Conservation (phyloP, 1,140 invertebrate species). For the Homalodisca vitripennis region DNA sequence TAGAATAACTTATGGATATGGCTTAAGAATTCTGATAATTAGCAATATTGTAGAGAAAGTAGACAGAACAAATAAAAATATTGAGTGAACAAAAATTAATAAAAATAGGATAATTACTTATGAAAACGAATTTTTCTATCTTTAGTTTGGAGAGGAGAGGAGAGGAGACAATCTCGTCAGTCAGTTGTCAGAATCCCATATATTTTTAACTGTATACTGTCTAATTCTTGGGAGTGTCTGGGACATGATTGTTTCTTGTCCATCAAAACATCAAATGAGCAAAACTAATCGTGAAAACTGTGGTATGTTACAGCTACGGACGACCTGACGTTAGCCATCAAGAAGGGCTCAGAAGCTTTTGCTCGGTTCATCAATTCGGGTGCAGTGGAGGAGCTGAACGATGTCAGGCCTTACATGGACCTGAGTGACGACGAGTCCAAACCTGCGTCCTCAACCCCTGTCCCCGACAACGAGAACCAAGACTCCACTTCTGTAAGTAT, state of each 20-base stretch:
- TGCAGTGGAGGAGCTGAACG: conserved; percentile 72
- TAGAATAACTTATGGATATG: too few species aligned
- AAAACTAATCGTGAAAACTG: conserved; percentile 5
- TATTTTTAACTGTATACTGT: conserved; percentile 23
- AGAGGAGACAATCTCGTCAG: neutral
- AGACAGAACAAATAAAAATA: too few species aligned
- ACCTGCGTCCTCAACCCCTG: too few species aligned
- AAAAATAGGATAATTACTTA: too few species aligned
- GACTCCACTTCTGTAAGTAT: conserved; percentile 3
- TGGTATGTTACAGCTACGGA: conserved; percentile 59
- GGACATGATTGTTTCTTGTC: neutral
- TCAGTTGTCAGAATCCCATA: neutral
- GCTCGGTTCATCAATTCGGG: conserved; percentile 74
- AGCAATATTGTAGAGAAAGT: too few species aligned
- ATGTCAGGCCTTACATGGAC: conserved; percentile 58
- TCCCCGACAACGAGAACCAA: conserved; percentile 8
- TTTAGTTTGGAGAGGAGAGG: neutral
- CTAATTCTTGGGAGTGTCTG: conserved; percentile 16
- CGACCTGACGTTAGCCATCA: conserved; percentile 68
- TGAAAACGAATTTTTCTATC: neutral
- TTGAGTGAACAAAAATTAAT: too few species aligned
- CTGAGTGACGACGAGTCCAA: conserved; percentile 27
- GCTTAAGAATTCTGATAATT: too few species aligned
- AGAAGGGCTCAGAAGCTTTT: conserved; percentile 69
- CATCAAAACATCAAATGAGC: conserved; percentile 8